Percentiles rank a stretch among this genome's conserved stretches.
These are phyloP conservation scores for Myotis planiceps DNA, from an alignment of 2,797 vertebrate genomes.

Conservation along the genomic window DNA sequence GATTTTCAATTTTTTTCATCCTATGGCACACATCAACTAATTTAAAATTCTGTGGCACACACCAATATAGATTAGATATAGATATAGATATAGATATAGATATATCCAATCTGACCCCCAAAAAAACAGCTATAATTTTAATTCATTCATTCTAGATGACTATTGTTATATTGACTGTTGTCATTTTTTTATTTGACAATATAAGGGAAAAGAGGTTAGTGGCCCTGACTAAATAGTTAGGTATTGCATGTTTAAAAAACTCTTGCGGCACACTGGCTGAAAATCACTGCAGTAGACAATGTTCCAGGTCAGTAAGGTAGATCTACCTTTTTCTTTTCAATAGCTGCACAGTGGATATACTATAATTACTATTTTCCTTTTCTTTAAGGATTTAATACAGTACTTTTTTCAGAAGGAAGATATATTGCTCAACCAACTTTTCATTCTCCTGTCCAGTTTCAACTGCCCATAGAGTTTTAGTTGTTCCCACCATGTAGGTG, in stretches of 20 bases:
- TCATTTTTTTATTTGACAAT: too few relatives aligned
- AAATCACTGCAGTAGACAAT: background rate
- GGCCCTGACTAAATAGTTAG: too few relatives aligned
- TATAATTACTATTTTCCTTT: background rate
- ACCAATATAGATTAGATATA: too few relatives aligned
- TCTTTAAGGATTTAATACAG: background rate
- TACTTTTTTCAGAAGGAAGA: slow-evolving; percentile 26
- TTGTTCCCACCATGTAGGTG: background rate
- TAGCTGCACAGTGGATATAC: background rate
- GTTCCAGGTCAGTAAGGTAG: background rate
- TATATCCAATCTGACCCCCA: background rate
- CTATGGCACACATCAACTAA: background rate
- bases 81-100: too few relatives aligned
- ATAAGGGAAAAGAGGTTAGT: too few relatives aligned
- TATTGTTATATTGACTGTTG: background rate
- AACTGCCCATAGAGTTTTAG: background rate
- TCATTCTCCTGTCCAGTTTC: slow-evolving; percentile 18
- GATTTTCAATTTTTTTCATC: background rate
- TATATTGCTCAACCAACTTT: background rate
- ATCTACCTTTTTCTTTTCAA: background rate
- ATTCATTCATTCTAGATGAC: background rate
- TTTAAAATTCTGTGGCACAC: background rate
- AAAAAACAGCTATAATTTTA: background rate
- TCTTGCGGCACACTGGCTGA: background rate
- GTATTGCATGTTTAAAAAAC: background rate